These are phyloP conservation scores for Gobio occitaniae DNA, from an alignment of 2,797 vertebrate genomes.

Conservation along the genomic window DNA sequence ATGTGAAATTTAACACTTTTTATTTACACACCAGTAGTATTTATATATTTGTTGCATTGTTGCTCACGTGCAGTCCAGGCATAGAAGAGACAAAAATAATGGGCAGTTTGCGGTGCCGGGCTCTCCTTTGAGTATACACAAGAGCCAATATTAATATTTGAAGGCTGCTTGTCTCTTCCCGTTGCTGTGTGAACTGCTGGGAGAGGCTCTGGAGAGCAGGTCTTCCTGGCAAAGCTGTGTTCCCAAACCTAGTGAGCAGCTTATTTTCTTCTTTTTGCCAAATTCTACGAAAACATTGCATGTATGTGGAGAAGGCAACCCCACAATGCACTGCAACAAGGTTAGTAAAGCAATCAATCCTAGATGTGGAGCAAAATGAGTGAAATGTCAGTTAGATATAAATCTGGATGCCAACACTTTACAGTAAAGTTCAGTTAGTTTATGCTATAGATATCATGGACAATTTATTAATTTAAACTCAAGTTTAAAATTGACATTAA, in stretches of 20 bases:
- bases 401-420: background rate
- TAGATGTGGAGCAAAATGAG: background rate
- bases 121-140: background rate
- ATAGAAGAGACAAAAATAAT: background rate
- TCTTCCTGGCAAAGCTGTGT: background rate
- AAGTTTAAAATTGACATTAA: no score
- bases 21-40: background rate
- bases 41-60: background rate
- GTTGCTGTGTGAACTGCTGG: constrained; percentile 1
- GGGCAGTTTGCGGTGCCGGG: background rate
- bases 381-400: no score
- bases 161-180: constrained; percentile 24
- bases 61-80: background rate
- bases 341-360: background rate
- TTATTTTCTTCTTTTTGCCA: background rate
- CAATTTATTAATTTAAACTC: background rate
- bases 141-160: constrained; percentile 38
- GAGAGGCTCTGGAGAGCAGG: constrained; percentile 13
- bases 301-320: background rate
- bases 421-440: background rate
- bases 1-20: background rate
- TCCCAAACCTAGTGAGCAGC: background rate
- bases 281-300: background rate
- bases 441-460: no score
- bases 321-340: background rate